Evolutionary conservation across 2,888 invertebrate species (phyloP), one percentile per base, ranked within the genome.

Genomic region (Didymodactylos carnosus): DNA sequence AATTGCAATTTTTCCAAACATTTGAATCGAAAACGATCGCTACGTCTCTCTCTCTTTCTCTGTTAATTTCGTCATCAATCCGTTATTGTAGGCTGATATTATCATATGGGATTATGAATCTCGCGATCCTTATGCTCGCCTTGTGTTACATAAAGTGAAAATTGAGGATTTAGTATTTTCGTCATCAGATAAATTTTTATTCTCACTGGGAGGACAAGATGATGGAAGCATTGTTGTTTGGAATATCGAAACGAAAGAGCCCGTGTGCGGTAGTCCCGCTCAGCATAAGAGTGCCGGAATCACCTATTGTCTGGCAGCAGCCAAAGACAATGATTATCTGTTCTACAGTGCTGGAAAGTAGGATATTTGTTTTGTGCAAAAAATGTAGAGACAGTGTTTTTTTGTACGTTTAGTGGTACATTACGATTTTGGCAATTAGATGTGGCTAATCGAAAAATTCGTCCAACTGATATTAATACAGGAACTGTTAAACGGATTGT

Each of bases 191-290:
- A 87, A 87, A 73, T 92, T 89, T 82, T 86, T 94, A 78, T 87
- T 91, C 43, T 90, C 91, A 0, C 86, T 93, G 49, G 94, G 94
- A 0, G 94, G 94, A 0, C 87, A 89, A 75, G 94, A 94, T 83
- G 93, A 93, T 82, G 91, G 91, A 41, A 81, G 89, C 77, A 87
- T 93, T 49, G 89, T 92, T 53, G 88, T 94, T 2, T 94, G 90
- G 88, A 89, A 92, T 81, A 87, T 92, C 76, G 83, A 85, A 46
- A 86, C 86, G 1, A 83, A 82, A 75, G 83, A 83, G 72, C 82
- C 86, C 7, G 87, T 89, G 43, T 88, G 89, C 76, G 89, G 88
- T 27, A 80, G 83, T 19, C 84, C 83, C 53, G 87, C 87, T 14
- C 86, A 89, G 76, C 88, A 87, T 14, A 87, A 88, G 72, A 89